These are phyloP conservation scores for Gorsachius magnificus DNA, from an alignment of 2,797 vertebrate species.

Conservation along the genomic window DNA sequence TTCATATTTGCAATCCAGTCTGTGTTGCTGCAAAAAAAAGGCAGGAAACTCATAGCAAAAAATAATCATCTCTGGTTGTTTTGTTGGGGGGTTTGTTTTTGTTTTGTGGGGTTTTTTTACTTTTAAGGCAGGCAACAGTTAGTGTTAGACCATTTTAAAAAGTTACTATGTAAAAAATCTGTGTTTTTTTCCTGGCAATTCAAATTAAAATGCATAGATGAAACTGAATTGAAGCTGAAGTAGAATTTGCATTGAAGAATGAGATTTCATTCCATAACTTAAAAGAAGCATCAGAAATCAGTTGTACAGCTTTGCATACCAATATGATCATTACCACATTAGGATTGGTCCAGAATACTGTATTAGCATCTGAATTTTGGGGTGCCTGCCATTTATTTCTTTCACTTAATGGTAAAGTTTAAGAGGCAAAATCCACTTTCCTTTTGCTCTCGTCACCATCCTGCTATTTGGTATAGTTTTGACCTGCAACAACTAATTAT, in stretches of 20 bases:
- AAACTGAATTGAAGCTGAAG: neutral
- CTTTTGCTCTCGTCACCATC: neutral
- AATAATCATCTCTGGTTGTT: neutral
- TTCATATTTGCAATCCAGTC: neutral
- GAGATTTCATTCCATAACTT: neutral
- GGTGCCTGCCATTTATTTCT: neutral
- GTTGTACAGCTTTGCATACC: neutral
- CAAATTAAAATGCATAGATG: neutral
- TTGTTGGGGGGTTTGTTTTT: neutral
- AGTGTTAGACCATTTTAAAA: neutral
- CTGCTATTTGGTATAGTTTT: neutral
- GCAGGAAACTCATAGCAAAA: neutral
- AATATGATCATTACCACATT: neutral
- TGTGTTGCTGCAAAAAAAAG: neutral
- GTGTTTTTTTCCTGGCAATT: neutral
- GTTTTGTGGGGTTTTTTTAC: neutral
- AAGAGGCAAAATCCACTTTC: neutral
- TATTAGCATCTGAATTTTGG: neutral
- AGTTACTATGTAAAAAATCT: neutral
- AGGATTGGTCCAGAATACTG: neutral
- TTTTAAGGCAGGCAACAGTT: neutral
- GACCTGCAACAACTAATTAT: constrained; percentile 1
- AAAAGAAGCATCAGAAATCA: neutral
- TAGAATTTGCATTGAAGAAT: neutral
- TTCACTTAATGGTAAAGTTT: neutral